Conservation (phyloP, 2,888 invertebrate genomes). For the Stenodema calcarata region DNA sequence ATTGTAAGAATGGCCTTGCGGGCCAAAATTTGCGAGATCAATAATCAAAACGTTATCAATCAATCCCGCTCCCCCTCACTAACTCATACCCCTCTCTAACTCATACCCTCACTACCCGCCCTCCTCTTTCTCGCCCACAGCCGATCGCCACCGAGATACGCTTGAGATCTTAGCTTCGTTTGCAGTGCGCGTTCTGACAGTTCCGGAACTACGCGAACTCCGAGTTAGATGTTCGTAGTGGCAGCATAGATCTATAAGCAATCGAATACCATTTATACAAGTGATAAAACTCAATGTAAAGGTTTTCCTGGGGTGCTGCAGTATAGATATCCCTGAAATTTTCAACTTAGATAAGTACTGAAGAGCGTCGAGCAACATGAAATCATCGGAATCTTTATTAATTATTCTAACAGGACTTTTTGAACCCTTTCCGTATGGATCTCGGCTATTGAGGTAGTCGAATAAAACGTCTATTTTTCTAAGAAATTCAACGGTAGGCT, state of each 20-base stretch:
- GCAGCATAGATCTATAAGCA: neutral
- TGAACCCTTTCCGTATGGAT: neutral
- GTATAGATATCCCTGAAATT: neutral
- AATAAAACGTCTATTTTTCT: neutral
- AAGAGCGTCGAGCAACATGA: neutral
- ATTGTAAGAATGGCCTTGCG: too few relatives aligned
- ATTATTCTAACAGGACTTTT: neutral
- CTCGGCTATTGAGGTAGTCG: neutral
- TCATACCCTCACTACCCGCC: too few relatives aligned
- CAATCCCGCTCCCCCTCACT: too few relatives aligned
- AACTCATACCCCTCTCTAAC: too few relatives aligned
- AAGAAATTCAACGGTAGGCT: neutral
- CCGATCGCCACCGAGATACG: too few relatives aligned
- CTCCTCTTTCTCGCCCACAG: too few relatives aligned
- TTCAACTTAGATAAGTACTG: neutral
- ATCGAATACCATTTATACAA: neutral
- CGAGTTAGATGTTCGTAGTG: too few relatives aligned
- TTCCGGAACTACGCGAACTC: too few relatives aligned
- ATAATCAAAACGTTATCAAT: too few relatives aligned
- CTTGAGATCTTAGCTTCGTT: too few relatives aligned
- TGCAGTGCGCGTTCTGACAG: too few relatives aligned
- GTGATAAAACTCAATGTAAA: neutral
- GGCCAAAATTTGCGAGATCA: too few relatives aligned
- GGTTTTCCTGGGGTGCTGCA: neutral
- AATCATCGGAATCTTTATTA: neutral